These are phyloP conservation scores for Diachrysia chrysitis DNA, from an alignment of 2,888 invertebrate species.

Conservation along the genomic window DNA sequence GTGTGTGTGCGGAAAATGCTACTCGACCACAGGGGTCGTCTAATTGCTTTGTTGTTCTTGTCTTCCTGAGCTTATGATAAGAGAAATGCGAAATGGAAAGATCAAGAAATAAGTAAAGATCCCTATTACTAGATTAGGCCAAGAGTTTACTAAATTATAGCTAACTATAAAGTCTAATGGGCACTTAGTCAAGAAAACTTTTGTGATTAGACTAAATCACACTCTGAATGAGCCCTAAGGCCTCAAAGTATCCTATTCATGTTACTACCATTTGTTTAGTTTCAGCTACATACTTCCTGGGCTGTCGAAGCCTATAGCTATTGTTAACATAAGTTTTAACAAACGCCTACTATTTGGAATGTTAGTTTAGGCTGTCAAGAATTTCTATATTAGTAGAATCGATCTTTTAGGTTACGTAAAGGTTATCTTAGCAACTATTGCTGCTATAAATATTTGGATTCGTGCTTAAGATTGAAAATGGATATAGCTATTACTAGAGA, in stretches of 20 bases:
- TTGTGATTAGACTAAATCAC: constrained; percentile 3
- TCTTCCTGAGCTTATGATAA: too few relatives aligned
- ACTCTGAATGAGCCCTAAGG: neutral
- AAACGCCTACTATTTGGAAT: neutral
- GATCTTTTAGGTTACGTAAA: neutral
- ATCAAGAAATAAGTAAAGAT: neutral
- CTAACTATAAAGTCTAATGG: neutral
- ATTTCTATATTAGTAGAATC: neutral
- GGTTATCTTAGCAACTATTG: neutral
- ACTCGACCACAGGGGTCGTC: too few relatives aligned
- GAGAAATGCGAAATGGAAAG: neutral
- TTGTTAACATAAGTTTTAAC: constrained; percentile 8
- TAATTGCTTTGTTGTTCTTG: too few relatives aligned
- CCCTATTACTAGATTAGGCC: neutral
- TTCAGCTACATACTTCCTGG: constrained; percentile 14
- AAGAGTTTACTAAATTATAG: neutral
- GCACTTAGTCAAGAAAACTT: neutral
- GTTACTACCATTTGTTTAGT: constrained; percentile 14
- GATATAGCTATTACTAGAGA: too few relatives aligned
- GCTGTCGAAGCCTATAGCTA: constrained; percentile 9
- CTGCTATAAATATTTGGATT: neutral
- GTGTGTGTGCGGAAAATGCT: too few relatives aligned
- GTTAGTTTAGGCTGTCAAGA: constrained; percentile 4
- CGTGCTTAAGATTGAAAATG: neutral
- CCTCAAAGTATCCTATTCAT: neutral